These are phyloP conservation scores for Drosophila tani DNA, from an alignment of 1,140 invertebrate genomes.

Conservation along the genomic window DNA sequence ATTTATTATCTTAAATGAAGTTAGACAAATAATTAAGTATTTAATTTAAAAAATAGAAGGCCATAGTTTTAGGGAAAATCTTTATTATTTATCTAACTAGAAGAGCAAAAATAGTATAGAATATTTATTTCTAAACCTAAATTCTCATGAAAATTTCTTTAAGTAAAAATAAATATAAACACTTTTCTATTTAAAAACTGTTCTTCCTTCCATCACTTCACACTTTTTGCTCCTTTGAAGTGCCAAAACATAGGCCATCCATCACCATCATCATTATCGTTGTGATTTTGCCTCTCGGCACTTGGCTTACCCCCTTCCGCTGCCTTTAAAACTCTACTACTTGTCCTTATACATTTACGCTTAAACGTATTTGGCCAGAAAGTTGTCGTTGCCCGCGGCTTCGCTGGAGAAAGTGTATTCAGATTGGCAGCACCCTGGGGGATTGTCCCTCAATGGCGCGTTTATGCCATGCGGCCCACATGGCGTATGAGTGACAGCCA, in stretches of 20 bases:
- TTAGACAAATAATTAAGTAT: too few species aligned
- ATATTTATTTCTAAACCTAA: too few species aligned
- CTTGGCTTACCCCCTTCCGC: background rate
- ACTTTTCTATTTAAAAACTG: background rate
- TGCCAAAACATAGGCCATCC: constrained; percentile 1
- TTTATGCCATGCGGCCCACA: constrained; percentile 31
- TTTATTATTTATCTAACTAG: too few species aligned
- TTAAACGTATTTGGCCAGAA: constrained; percentile 12
- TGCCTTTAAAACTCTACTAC: background rate
- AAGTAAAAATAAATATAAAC: too few species aligned
- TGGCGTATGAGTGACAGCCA: constrained; percentile 70
- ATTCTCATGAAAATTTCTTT: too few species aligned
- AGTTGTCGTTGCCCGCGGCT: background rate
- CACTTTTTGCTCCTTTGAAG: background rate
- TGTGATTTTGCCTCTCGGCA: constrained; percentile 8
- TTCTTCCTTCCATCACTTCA: background rate
- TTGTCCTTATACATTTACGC: constrained; percentile 5
- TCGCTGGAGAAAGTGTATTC: constrained; percentile 17
- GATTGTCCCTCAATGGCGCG: constrained; percentile 8
- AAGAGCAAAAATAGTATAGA: too few species aligned
- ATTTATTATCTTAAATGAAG: too few species aligned
- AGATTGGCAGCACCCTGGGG: constrained; percentile 42
- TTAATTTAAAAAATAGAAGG: too few species aligned
- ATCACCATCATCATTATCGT: constrained; percentile 21
- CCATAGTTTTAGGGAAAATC: too few species aligned